A percentile compares a stretch with the other conserved stretches of the same genome.
These are phyloP conservation scores for Oryzias melastigma DNA, from an alignment of 2,113 vertebrate species.

Conservation along the genomic window DNA sequence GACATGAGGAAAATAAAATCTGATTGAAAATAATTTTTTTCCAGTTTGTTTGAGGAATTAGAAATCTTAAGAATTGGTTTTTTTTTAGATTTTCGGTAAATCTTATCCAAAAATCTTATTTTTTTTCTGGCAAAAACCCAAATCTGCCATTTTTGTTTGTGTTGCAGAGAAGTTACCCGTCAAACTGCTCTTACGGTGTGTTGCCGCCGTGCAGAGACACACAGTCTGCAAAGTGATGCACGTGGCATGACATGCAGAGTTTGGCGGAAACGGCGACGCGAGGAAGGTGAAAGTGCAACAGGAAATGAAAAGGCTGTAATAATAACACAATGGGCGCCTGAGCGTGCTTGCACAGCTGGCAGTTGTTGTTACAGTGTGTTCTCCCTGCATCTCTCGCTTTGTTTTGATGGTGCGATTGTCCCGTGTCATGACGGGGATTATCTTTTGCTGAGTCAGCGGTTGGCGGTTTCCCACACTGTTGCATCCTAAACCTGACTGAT, in stretches of 20 bases:
- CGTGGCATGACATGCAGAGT: slow-evolving; percentile 5
- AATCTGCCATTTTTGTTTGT: no score
- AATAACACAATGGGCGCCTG: slow-evolving; percentile 48
- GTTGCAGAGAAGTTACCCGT: no score
- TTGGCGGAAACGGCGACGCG: slow-evolving; percentile 51
- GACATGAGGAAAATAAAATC: no score
- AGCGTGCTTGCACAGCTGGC: slow-evolving; percentile 38
- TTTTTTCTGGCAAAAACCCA: no score
- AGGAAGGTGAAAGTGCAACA: slow-evolving; percentile 57
- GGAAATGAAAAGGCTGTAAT: slow-evolving; percentile 43
- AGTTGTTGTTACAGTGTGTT: slow-evolving; percentile 31
- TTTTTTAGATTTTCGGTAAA: no score
- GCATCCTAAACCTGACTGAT: slow-evolving; percentile 33
- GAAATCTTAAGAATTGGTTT: no score
- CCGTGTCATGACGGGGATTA: slow-evolving; percentile 34
- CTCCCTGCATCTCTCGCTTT: slow-evolving; percentile 22
- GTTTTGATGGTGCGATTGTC: slow-evolving; percentile 37
- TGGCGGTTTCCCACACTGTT: slow-evolving; percentile 24
- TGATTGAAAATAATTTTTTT: no score
- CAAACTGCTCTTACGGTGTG: no score
- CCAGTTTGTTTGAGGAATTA: no score
- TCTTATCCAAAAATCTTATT: no score
- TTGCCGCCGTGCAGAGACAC: no score
- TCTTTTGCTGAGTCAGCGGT: slow-evolving; percentile 58
- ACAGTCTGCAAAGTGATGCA: no score